A percentile compares a stretch with the other conserved stretches of the same genome.
phyloP scores from a whole-genome alignment of 2,797 vertebrate genomes.

The Toxotes lorentzi region DNA sequence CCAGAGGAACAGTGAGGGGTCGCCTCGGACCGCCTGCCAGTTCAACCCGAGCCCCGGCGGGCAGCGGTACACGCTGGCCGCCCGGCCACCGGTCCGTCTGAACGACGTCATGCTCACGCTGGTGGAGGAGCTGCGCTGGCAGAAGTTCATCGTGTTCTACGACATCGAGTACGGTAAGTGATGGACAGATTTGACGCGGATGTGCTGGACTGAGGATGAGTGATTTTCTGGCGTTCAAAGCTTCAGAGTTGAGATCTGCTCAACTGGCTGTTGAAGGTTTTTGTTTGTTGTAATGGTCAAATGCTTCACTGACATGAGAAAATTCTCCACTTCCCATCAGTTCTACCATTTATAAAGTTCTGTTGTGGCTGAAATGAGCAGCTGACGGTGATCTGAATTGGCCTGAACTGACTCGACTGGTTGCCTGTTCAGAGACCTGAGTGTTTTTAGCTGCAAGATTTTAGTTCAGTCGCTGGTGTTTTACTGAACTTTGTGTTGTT shows the following conservation, averaged over 20 bases:
- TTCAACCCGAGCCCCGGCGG: constrained; percentile 91
- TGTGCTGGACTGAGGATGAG: not conserved
- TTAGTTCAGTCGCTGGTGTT: not conserved
- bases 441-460: too few relatives aligned
- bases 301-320: too few relatives aligned
- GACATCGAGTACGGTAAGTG: constrained; percentile 96
- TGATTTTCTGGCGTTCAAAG: too few relatives aligned
- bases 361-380: too few relatives aligned
- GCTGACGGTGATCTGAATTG: not conserved
- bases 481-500: too few relatives aligned
- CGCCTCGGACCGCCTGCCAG: constrained; percentile 93
- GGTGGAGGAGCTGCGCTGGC: constrained; percentile 95
- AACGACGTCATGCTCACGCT: constrained; percentile 95
- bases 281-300: too few relatives aligned
- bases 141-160: constrained; percentile 98
- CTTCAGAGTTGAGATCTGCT: too few relatives aligned
- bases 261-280: too few relatives aligned
- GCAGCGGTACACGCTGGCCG: constrained; percentile 94
- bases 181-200: fast-evolving
- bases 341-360: too few relatives aligned
- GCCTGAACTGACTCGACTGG: not conserved
- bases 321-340: too few relatives aligned
- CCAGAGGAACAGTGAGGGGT: constrained; percentile 91
- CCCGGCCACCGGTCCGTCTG: constrained; percentile 93
- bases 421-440: not conserved